Evolutionary conservation across 37 sponge, comb jelly and placozoan genomes (phyloP).

Genomic region (Cliona cf. orientalis): DNA sequence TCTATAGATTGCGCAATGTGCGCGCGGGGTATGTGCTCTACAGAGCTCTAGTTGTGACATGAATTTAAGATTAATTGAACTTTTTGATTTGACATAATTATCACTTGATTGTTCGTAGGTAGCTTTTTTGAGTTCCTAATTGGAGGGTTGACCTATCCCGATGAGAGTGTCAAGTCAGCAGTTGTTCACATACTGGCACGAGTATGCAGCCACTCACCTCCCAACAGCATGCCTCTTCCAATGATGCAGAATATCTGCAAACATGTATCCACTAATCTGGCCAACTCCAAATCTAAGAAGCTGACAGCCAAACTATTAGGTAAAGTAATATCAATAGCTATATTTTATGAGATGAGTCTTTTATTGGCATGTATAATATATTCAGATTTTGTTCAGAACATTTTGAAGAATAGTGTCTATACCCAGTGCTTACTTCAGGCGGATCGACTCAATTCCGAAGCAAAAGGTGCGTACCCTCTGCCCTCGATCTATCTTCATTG

Average conservation of each 20-base stretch:
- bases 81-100: background rate
- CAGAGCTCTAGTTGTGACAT: too few relatives aligned
- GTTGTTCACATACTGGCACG: slow-evolving; percentile 49
- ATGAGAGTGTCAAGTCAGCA: slow-evolving; percentile 58
- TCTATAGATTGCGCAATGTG: too few relatives aligned
- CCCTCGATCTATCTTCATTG: background rate
- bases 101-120: slow-evolving; percentile 6
- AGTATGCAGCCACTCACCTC: slow-evolving; percentile 30
- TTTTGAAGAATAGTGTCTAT: slow-evolving; percentile 31
- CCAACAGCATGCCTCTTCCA: slow-evolving; percentile 29
- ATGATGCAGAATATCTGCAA: slow-evolving; percentile 40
- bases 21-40: too few relatives aligned
- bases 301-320: slow-evolving; percentile 59
- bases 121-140: slow-evolving; percentile 55
- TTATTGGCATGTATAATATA: background rate
- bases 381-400: slow-evolving; percentile 41
- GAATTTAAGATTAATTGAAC: background rate
- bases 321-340: background rate
- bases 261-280: slow-evolving; percentile 40
- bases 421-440: slow-evolving; percentile 60
- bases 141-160: slow-evolving; percentile 53
- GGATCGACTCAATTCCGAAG: slow-evolving; percentile 48
- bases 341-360: background rate
- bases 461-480: slow-evolving; percentile 42
- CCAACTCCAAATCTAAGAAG: slow-evolving; percentile 43